Evolutionary conservation across 2,113 vertebrate genomes (phyloP).

Genomic region (Oenanthe oenanthe): DNA sequence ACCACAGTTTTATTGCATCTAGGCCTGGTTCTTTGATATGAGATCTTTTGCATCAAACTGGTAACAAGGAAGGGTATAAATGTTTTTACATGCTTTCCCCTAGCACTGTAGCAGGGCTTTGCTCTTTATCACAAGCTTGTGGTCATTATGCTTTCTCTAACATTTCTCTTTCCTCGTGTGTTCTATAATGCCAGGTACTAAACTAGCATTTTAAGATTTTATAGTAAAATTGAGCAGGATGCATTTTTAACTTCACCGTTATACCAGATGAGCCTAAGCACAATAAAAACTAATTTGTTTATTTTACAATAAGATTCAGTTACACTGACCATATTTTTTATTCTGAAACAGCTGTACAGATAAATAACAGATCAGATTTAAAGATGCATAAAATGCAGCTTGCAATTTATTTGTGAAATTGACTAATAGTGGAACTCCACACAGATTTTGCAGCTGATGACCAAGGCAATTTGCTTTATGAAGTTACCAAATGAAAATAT

Average conservation of each 20-base stretch:
- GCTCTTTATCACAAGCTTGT: neutral
- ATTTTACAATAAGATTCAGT: neutral
- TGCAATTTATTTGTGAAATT: neutral
- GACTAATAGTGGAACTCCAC: neutral
- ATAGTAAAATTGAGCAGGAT: neutral
- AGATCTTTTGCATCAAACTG: neutral
- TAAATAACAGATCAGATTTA: neutral
- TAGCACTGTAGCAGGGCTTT: neutral
- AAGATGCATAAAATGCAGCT: neutral
- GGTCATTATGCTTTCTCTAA: neutral
- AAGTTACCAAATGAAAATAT: constrained; percentile 1
- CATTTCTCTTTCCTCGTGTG: neutral
- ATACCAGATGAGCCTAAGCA: neutral
- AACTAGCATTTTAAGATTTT: neutral
- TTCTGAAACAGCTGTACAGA: neutral
- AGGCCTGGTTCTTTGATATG: neutral
- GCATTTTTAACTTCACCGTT: neutral
- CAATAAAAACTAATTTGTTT: neutral
- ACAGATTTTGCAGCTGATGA: neutral
- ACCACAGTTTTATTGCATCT: neutral
- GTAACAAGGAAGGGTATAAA: neutral
- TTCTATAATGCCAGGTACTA: neutral
- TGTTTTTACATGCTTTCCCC: neutral
- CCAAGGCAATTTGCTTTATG: neutral
- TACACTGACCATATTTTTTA: neutral